Evolutionary conservation across 2,113 vertebrate genomes (phyloP).

Genomic region (Oryzias celebensis): DNA sequence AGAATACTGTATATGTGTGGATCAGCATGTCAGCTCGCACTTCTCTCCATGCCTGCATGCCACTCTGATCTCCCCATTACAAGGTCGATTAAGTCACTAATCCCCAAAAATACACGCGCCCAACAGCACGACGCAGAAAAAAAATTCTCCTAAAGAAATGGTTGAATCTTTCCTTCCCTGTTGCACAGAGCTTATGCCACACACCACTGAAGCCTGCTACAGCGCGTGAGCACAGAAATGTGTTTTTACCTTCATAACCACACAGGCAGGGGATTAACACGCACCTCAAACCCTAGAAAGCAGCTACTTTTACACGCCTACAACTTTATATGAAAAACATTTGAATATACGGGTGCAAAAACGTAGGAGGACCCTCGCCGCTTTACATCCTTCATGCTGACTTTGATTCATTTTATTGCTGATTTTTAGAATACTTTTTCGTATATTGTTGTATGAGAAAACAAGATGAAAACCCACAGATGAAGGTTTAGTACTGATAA

Average conservation of each 20-base stretch:
- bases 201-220: conserved; percentile 65
- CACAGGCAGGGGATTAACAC: conserved; percentile 72
- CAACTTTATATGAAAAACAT: conserved; percentile 38
- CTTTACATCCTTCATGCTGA: conserved; percentile 30
- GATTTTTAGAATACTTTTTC: conserved; percentile 14
- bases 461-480: conserved; percentile 4
- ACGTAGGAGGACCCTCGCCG: conserved; percentile 38
- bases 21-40: conserved; percentile 50
- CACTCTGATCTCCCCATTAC: conserved; percentile 83
- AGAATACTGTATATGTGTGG: conserved; percentile 53
- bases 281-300: conserved; percentile 66
- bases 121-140: conserved; percentile 72
- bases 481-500: neutral
- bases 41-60: conserved; percentile 77
- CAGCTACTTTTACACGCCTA: conserved; percentile 60
- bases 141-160: conserved; percentile 57
- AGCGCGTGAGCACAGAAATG: conserved; percentile 71
- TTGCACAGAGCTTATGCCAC: conserved; percentile 73
- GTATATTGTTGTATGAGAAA: neutral
- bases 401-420: conserved; percentile 15
- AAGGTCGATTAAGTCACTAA: conserved; percentile 85
- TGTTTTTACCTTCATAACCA: conserved; percentile 70
- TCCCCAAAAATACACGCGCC: conserved; percentile 81
- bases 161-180: conserved; percentile 64
- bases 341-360: conserved; percentile 34